Conservation (phyloP, 2,797 vertebrate genomes). For the Lepilemur ruficaudatus region DNA sequence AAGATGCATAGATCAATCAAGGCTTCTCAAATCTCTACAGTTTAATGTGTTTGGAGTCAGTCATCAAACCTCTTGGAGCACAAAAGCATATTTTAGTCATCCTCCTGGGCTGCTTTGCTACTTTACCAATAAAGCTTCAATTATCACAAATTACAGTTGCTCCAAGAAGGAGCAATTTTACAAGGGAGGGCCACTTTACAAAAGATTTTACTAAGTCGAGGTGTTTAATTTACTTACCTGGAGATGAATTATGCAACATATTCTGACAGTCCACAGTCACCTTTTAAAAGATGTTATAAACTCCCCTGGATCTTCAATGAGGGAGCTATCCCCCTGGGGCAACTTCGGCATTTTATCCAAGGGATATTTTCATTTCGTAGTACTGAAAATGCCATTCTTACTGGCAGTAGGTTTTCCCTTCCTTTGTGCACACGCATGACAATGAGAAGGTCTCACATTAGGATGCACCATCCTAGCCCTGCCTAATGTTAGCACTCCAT, state of each 20-base stretch:
- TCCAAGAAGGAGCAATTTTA: neutral
- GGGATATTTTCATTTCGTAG: neutral
- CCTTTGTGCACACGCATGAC: neutral
- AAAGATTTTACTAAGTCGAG: conserved; percentile 3
- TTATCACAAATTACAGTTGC: conserved; percentile 4
- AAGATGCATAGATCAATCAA: neutral
- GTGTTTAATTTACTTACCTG: conserved; percentile 42
- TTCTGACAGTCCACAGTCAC: neutral
- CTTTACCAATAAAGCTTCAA: conserved; percentile 22
- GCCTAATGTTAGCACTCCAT: neutral
- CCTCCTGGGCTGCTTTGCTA: neutral
- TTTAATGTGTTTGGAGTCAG: neutral
- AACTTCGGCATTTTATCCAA: neutral
- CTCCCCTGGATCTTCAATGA: neutral
- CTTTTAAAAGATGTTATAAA: conserved; percentile 24
- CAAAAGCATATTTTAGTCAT: neutral
- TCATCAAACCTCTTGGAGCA: neutral
- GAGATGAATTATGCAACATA: neutral
- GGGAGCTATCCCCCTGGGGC: too few relatives aligned
- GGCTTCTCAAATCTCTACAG: neutral
- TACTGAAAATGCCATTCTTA: neutral
- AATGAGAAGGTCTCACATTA: neutral
- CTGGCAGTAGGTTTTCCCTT: neutral
- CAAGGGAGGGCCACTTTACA: neutral
- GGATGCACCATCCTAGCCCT: neutral